Conservation (phyloP, 2,113 vertebrate genomes). For the Puntigrus tetrazona region DNA sequence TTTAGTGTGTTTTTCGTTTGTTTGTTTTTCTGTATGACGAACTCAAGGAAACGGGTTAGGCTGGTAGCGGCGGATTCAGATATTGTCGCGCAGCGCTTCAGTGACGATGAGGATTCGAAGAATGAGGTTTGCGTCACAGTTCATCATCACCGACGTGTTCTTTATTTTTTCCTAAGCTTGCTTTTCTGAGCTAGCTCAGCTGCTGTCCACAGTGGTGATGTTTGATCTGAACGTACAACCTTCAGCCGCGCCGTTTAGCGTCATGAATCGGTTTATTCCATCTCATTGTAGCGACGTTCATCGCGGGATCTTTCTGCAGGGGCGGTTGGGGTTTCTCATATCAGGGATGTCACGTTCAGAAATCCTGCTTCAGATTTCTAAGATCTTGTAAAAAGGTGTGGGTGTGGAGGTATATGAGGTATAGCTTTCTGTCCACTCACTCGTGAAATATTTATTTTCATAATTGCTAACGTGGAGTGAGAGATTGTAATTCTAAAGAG, state of each 20-base stretch:
- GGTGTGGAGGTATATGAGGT: background rate
- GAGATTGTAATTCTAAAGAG: constrained; percentile 27
- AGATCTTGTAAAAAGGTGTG: constrained; percentile 15
- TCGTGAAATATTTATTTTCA: constrained; percentile 52
- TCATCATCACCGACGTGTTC: background rate
- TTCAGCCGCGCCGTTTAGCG: background rate
- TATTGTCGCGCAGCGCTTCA: background rate
- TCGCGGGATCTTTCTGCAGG: background rate
- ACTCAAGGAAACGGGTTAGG: constrained; percentile 25
- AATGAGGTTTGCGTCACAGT: background rate
- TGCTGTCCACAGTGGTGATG: constrained; percentile 14
- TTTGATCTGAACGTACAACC: constrained; percentile 3
- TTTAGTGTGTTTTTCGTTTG: background rate
- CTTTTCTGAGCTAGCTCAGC: constrained; percentile 21
- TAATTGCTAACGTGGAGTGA: constrained; percentile 31
- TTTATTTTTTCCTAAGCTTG: background rate
- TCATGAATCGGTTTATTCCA: background rate
- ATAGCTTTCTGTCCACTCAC: constrained; percentile 44
- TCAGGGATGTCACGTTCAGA: constrained; percentile 53
- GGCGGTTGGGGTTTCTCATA: constrained; percentile 6
- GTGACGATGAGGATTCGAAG: background rate
- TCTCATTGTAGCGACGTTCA: background rate
- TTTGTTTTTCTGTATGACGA: background rate
- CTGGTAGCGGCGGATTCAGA: background rate
- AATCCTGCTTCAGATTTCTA: constrained; percentile 22